phyloP scores from a whole-genome alignment of 2,113 vertebrate species.

The Nerophis ophidion region DNA sequence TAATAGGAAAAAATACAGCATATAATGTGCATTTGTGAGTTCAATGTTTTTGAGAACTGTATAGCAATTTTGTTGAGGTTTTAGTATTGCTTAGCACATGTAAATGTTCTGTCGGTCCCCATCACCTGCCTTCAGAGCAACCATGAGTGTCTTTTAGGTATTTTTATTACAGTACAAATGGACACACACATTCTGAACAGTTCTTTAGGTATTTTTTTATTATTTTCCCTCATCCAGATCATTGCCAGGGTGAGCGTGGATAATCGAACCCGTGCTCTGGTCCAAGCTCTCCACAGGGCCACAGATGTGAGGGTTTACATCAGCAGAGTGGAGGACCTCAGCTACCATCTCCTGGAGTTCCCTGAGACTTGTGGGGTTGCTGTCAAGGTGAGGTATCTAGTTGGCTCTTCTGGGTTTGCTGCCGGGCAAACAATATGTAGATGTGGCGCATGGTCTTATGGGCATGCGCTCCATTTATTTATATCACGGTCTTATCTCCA shows the following conservation, averaged over 20 bases:
- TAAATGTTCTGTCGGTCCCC: too few species aligned
- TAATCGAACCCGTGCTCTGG: constrained; percentile 90
- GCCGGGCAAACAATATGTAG: neutral
- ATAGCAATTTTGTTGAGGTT: too few species aligned
- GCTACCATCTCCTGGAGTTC: constrained; percentile 91
- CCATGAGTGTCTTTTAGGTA: neutral
- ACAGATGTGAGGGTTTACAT: constrained; percentile 83
- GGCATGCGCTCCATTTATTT: constrained; percentile 32
- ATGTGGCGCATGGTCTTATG: neutral
- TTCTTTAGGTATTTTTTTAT: neutral
- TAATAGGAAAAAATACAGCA: too few species aligned
- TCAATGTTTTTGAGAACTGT: too few species aligned
- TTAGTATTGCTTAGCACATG: too few species aligned
- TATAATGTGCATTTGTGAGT: too few species aligned
- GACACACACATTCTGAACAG: too few species aligned
- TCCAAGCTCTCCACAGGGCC: constrained; percentile 84
- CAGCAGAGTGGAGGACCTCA: constrained; percentile 90
- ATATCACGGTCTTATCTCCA: constrained; percentile 17
- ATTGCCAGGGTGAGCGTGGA: constrained; percentile 94
- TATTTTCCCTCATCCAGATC: constrained; percentile 71
- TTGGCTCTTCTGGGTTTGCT: neutral
- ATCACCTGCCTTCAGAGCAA: too few species aligned
- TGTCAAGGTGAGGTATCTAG: constrained; percentile 77
- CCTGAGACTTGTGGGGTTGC: constrained; percentile 88
- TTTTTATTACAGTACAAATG: neutral